Conservation (phyloP, 2,797 vertebrate genomes). For the Hippocampus kuda region DNA sequence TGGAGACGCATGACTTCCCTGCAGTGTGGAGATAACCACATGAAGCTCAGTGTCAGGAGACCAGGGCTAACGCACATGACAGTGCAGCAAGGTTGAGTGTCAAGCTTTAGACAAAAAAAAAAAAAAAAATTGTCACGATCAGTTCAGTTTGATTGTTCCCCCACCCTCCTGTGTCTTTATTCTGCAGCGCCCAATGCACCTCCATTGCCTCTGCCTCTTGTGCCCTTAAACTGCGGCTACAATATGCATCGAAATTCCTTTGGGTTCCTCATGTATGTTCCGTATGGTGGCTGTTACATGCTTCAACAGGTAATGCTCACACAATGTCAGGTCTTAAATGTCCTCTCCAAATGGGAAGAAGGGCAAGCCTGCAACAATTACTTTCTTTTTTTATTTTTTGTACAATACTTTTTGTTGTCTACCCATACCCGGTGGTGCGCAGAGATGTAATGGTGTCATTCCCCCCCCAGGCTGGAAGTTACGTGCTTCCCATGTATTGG, state of each 20-base stretch:
- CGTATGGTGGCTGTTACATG: constrained; percentile 48
- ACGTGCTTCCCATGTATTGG: constrained; percentile 44
- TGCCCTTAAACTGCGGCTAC: constrained; percentile 52
- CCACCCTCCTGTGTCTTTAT: rapidly evolving
- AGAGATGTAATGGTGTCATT: neutral
- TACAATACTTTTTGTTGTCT: neutral
- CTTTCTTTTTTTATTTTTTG: no score
- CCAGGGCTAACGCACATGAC: neutral
- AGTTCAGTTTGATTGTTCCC: no score
- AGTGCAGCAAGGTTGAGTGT: neutral
- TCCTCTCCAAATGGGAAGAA: neutral
- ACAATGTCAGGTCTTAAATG: neutral
- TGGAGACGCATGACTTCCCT: constrained; percentile 38
- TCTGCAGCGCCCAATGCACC: constrained; percentile 8
- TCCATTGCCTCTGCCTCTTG: constrained; percentile 27
- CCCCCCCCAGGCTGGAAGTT: constrained; percentile 29
- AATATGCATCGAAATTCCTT: constrained; percentile 28
- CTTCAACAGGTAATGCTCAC: constrained; percentile 31
- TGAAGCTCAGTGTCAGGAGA: constrained; percentile 42
- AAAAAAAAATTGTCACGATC: no score
- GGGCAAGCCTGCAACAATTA: no score
- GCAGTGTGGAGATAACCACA: constrained; percentile 37
- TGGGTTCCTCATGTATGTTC: constrained; percentile 32
- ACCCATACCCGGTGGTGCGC: neutral
- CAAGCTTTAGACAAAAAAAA: neutral